A percentile compares a stretch with the other conserved stretches of the same genome.
These are phyloP conservation scores for Zaprionus gabonicus DNA, from an alignment of 1,140 invertebrate species.

Conservation along the genomic window DNA sequence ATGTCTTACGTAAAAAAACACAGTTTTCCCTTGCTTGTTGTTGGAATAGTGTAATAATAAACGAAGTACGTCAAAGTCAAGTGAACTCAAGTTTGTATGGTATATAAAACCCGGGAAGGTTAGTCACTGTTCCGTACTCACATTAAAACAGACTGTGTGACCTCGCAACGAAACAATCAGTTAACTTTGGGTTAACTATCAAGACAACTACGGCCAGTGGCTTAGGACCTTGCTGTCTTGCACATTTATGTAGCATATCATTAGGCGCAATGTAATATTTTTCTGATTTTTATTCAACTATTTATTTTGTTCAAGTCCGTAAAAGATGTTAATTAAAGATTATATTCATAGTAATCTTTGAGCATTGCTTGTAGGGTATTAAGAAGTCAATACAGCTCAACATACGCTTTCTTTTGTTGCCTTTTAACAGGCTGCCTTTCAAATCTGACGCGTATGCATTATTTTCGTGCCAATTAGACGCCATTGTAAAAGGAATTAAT, in stretches of 20 bases:
- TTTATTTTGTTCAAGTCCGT: too few relatives aligned
- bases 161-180: neutral
- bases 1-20: neutral
- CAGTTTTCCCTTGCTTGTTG: slow-evolving; percentile 4
- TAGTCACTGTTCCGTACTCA: neutral
- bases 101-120: neutral
- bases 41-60: neutral
- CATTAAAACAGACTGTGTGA: neutral
- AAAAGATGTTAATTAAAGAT: too few relatives aligned
- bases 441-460: neutral
- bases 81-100: neutral
- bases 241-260: neutral
- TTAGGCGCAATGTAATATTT: neutral
- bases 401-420: neutral
- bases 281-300: too few relatives aligned
- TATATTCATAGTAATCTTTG: too few relatives aligned
- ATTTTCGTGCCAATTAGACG: neutral
- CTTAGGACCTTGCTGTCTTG: neutral
- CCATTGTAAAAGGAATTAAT: neutral
- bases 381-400: neutral
- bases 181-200: too few relatives aligned
- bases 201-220: neutral
- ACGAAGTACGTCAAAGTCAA: neutral
- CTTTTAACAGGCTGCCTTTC: neutral
- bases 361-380: neutral